Conservation (phyloP, 2,797 vertebrate genomes). For the Paedocypris micromegethes region DNA sequence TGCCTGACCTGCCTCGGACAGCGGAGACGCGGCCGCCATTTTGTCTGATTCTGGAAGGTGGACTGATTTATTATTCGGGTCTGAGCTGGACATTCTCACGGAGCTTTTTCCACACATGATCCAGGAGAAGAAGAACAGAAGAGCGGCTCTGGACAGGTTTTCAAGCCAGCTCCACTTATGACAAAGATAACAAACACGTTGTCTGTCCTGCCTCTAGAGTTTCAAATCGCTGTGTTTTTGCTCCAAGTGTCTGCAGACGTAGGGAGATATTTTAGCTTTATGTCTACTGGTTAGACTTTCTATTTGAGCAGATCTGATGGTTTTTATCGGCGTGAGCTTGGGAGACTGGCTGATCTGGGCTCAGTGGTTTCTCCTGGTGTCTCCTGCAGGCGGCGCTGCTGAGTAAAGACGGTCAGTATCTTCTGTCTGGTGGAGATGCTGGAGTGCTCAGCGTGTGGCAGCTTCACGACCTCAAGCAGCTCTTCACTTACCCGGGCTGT, state of each 20-base stretch:
- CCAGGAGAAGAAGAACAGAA: constrained; percentile 20
- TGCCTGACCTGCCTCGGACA: constrained; percentile 50
- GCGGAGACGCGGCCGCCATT: constrained; percentile 59
- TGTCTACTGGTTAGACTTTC: no score
- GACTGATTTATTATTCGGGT: constrained; percentile 36
- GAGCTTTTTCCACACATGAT: constrained; percentile 19
- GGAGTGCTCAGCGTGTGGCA: constrained; percentile 89
- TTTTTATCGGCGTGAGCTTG: no score
- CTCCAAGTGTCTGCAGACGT: no score
- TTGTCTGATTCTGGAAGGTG: constrained; percentile 50
- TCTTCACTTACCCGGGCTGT: constrained; percentile 92
- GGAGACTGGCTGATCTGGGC: background rate
- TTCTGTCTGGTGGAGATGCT: constrained; percentile 88
- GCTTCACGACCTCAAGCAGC: constrained; percentile 81
- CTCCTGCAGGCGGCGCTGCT: constrained; percentile 80
- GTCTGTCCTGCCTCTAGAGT: no score
- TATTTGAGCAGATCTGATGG: no score
- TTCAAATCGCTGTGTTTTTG: no score
- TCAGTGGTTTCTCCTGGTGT: background rate
- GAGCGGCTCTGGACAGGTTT: constrained; percentile 18
- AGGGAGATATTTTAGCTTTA: no score
- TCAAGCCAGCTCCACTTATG: background rate
- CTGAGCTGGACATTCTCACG: constrained; percentile 23
- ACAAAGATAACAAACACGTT: no score
- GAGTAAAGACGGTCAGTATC: constrained; percentile 93